These are phyloP conservation scores for Caenorhabditis macrosperma DNA, from an alignment of 2,888 invertebrate species.

Conservation along the genomic window DNA sequence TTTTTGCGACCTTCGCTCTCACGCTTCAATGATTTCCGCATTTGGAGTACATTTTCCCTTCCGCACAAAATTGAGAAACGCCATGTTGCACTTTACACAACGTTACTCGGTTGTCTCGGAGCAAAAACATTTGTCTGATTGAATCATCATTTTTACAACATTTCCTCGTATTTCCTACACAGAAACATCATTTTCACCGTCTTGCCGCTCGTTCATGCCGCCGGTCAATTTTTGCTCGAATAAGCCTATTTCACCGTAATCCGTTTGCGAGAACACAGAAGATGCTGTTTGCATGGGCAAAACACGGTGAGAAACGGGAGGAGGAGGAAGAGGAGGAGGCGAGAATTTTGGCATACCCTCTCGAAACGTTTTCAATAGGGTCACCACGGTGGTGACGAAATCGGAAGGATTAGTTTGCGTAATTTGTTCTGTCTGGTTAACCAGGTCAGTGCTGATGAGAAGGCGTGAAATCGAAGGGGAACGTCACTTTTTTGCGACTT, in stretches of 20 bases:
- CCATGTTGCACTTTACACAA: slow-evolving; percentile 6
- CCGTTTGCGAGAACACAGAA: slow-evolving; percentile 25
- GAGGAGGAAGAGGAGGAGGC: background rate
- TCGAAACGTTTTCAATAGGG: slow-evolving; percentile 40
- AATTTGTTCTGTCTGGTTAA: slow-evolving; percentile 43
- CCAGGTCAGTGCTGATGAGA: slow-evolving; percentile 44
- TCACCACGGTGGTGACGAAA: slow-evolving; percentile 42
- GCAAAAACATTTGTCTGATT: background rate
- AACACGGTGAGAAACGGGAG: slow-evolving; percentile 3
- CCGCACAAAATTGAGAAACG: slow-evolving; percentile 7
- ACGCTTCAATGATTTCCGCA: slow-evolving; percentile 34
- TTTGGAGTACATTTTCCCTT: slow-evolving; percentile 1
- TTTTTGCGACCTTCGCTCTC: slow-evolving; percentile 31
- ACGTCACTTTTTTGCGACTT: slow-evolving; percentile 15
- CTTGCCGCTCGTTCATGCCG: slow-evolving; percentile 7
- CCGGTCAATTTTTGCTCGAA: slow-evolving; percentile 38
- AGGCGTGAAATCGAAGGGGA: slow-evolving; percentile 54
- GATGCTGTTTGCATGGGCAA: slow-evolving; percentile 48
- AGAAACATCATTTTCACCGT: background rate
- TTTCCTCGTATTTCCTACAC: background rate
- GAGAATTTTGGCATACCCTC: slow-evolving; percentile 31
- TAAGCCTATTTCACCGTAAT: slow-evolving; percentile 54
- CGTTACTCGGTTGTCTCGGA: background rate
- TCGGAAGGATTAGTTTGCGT: slow-evolving; percentile 50
- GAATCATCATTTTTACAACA: background rate